A percentile compares a stretch with the other conserved stretches of the same genome.
Conservation (phyloP, 1,140 invertebrate species). For the Sesamia nonagrioides region DNA sequence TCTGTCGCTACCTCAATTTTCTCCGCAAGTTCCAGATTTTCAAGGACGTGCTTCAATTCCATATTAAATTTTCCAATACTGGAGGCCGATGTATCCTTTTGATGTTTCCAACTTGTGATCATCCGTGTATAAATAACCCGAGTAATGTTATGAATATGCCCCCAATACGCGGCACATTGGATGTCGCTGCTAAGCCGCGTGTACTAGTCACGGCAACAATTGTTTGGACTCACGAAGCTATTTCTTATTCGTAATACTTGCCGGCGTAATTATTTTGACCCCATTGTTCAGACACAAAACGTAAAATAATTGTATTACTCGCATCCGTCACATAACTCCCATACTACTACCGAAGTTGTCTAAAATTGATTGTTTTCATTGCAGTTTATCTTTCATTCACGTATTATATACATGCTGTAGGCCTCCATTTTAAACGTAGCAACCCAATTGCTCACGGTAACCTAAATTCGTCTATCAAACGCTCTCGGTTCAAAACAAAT, state of each 20-base stretch:
- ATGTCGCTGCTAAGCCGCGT: conserved; percentile 47
- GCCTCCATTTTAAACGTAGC: not conserved
- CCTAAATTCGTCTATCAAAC: not conserved
- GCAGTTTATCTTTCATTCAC: conserved; percentile 9
- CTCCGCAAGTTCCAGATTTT: conserved; percentile 56
- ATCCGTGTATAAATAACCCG: conserved; percentile 27
- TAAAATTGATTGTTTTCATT: conserved; percentile 2
- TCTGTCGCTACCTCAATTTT: conserved; percentile 66
- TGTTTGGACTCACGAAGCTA: conserved; percentile 47
- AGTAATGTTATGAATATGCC: conserved; percentile 23
- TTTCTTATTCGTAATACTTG: conserved; percentile 43
- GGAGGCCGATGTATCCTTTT: conserved; percentile 44
- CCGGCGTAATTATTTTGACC: conserved; percentile 52
- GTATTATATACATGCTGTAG: not conserved
- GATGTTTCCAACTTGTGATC: conserved; percentile 6
- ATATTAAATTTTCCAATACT: conserved; percentile 59
- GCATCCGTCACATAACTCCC: conserved; percentile 26
- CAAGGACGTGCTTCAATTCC: conserved; percentile 52
- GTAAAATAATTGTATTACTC: conserved; percentile 47
- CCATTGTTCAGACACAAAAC: conserved; percentile 48
- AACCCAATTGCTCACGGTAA: not conserved
- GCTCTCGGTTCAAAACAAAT: conserved; percentile 20
- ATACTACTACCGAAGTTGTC: not conserved
- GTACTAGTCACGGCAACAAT: conserved; percentile 43
- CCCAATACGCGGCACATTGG: conserved; percentile 35